phyloP scores from a whole-genome alignment of 1,140 invertebrate genomes.

The Potamilus streckersoni region DNA sequence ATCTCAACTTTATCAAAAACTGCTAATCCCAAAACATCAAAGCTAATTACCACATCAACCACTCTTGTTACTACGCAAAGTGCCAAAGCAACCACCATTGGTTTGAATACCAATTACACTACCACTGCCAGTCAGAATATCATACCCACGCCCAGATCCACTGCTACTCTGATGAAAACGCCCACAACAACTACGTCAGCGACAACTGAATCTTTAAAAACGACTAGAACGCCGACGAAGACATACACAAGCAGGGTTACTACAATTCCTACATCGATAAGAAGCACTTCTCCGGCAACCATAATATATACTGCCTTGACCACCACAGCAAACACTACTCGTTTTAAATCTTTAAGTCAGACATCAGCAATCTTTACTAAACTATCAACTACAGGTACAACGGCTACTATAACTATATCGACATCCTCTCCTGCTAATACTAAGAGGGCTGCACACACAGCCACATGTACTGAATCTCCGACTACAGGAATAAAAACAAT shows the following conservation, averaged over 20 bases:
- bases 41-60: too few relatives aligned
- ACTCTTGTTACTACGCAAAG: too few relatives aligned
- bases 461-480: conserved; percentile 21
- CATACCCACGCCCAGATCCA: too few relatives aligned
- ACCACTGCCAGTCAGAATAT: too few relatives aligned
- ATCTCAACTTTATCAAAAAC: too few relatives aligned
- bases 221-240: too few relatives aligned
- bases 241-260: background rate
- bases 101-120: too few relatives aligned
- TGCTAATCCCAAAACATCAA: too few relatives aligned
- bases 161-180: too few relatives aligned
- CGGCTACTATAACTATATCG: conserved; percentile 19
- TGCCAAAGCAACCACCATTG: too few relatives aligned
- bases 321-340: conserved; percentile 20
- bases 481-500: background rate
- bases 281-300: conserved; percentile 10
- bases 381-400: conserved; percentile 12
- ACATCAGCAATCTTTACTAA: conserved; percentile 21
- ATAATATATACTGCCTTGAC: conserved; percentile 1
- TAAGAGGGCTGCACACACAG: conserved; percentile 13
- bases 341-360: conserved; percentile 13
- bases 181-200: too few relatives aligned
- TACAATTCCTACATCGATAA: background rate
- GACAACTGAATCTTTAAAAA: too few relatives aligned
- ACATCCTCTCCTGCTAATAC: conserved; percentile 23